A percentile compares a stretch with the other conserved stretches of the same genome.
Conservation (phyloP, 2,113 vertebrate genomes). For the Hipposideros armiger region DNA sequence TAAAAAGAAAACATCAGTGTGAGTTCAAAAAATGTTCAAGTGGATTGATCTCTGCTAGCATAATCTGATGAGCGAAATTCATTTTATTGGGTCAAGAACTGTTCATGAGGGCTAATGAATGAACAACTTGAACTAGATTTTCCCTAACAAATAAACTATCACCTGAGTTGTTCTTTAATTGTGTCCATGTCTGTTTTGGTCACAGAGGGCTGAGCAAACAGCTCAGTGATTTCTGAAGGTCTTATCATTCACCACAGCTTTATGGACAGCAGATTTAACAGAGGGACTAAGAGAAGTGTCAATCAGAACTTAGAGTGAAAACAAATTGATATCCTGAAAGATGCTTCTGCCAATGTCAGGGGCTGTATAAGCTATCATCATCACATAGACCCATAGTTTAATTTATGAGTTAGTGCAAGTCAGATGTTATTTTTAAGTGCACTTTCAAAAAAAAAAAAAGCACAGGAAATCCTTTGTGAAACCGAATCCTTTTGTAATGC, state of each 20-base stretch:
- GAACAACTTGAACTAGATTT: not conserved
- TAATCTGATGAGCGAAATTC: not conserved
- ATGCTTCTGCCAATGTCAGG: not conserved
- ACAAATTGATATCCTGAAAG: not conserved
- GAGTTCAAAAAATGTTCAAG: not conserved
- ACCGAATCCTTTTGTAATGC: slow-evolving; percentile 49
- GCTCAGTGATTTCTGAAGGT: not conserved
- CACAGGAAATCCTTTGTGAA: slow-evolving; percentile 59
- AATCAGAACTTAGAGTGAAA: not conserved
- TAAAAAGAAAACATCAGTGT: not conserved
- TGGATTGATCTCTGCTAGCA: not conserved
- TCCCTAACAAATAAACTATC: not conserved
- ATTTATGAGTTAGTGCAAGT: slow-evolving; percentile 57
- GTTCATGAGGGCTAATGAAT: not conserved
- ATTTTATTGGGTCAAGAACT: not conserved
- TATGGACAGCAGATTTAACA: not conserved
- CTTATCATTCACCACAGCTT: not conserved
- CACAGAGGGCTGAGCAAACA: not conserved
- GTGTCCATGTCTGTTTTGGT: not conserved
- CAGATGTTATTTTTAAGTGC: slow-evolving; percentile 62
- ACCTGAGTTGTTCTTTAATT: not conserved
- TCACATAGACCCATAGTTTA: not conserved
- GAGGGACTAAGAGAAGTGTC: not conserved
- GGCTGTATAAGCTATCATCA: not conserved
- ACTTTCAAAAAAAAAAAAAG: slow-evolving; percentile 60